Base-by-base conservation (phyloP, 2,113 vertebrate species). In the Trochalopteron elliotii region DNA sequence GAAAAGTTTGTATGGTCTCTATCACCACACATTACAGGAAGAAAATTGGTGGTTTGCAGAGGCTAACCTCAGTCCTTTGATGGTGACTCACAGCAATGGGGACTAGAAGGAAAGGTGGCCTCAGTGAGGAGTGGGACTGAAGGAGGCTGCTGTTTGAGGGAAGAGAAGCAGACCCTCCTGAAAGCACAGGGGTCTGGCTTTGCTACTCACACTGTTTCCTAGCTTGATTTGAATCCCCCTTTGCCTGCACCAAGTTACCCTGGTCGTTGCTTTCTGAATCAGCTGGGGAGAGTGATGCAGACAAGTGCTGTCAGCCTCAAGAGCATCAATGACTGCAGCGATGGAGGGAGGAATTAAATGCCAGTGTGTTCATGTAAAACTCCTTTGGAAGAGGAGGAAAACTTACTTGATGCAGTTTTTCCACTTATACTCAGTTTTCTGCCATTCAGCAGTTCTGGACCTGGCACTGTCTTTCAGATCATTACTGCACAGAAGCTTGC, bases 21-120 rank as follows among this genome's bases (percentile, higher is more conserved):
- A 49, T 83, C 11, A 13, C 39, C 10, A 45, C 7, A 2, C 13
- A 6, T 81, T 61, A 50, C 31, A 61, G 53, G 67, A 91, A 71
- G 55, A 90, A 83, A 47, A 70, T 22, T 16, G 35, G 39, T 91
- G 69, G 42, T 83, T 94, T 96, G 85, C 75, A 85, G 56, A 90
- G 75, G 52, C 75, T 77, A 74, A 88, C 84, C 24, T 79, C 65
- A 76, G 31, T 33, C 59, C 78, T 95, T 87, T 3, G 1, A 31
- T 71, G 45, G 28, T 74, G 50, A 83, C n/a, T 91, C n/a, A 16
- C 27, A 72, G 35, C 50, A 6, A 3, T 18, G 24, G 49, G 45
- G 40, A 77, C 68, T 90, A 35, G 70, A 88, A 87, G 56, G 47
- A 70, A 72, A 77, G 83, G 55, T 83, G 60, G 30, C 64, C 39